These are phyloP conservation scores for Dynastes tityus DNA, from an alignment of 2,888 invertebrate species.

Conservation along the genomic window DNA sequence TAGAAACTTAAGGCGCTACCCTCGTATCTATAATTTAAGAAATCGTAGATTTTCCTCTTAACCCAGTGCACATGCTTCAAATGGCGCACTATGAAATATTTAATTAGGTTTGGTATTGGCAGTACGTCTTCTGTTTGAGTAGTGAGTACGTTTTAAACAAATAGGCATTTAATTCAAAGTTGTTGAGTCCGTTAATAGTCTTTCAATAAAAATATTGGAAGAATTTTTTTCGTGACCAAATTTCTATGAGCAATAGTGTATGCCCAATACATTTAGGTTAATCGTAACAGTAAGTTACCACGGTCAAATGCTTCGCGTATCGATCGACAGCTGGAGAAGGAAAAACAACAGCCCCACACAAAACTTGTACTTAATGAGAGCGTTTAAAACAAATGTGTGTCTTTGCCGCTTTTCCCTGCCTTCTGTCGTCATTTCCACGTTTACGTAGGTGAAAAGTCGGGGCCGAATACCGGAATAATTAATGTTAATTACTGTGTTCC, in stretches of 20 bases:
- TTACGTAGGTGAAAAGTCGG: constrained; percentile 38
- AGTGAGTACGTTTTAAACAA: too few species aligned
- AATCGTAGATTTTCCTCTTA: too few species aligned
- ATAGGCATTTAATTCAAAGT: too few species aligned
- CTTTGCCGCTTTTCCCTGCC: constrained; percentile 18
- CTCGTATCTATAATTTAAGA: too few species aligned
- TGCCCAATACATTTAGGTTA: neutral
- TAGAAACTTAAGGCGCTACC: too few species aligned
- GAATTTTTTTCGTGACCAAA: too few species aligned
- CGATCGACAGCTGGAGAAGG: neutral
- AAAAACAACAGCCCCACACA: constrained; percentile 2
- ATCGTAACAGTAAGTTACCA: neutral
- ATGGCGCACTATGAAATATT: too few species aligned
- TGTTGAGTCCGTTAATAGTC: too few species aligned
- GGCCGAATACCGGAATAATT: constrained; percentile 34
- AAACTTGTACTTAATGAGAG: constrained; percentile 25
- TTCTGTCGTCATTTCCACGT: constrained; percentile 32
- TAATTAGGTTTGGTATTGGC: too few species aligned
- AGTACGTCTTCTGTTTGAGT: too few species aligned
- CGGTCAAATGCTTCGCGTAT: neutral
- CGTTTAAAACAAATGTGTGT: constrained; percentile 30
- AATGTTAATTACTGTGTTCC: constrained; percentile 42
- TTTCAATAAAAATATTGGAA: too few species aligned
- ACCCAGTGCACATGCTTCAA: too few species aligned
- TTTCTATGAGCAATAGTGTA: neutral